phyloP scores from a whole-genome alignment of 2,888 invertebrate species.

The Zaprionus obscuricornis region DNA sequence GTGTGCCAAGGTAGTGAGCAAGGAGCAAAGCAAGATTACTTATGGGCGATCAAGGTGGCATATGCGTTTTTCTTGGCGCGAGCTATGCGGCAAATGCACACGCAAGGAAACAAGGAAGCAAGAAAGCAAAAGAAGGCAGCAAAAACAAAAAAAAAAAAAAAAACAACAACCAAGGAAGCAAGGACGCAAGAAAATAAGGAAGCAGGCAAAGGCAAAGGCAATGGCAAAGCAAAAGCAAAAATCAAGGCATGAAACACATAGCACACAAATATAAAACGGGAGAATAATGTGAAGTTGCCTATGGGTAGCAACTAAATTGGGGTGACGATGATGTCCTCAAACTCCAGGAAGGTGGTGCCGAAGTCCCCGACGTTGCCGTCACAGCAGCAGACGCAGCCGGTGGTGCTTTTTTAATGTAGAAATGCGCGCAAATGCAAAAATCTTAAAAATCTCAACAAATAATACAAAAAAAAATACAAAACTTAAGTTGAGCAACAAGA shows the following conservation, averaged over 20 bases:
- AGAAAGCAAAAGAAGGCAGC: conserved; percentile 40
- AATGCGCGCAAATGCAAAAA: conserved; percentile 78
- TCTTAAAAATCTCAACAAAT: conserved; percentile 47
- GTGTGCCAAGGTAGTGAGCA: conserved; percentile 47
- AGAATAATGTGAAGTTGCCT: conserved; percentile 70
- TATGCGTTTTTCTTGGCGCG: conserved; percentile 80
- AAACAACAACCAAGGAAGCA: conserved; percentile 30
- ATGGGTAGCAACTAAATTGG: conserved; percentile 71
- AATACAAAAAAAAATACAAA: conserved; percentile 19
- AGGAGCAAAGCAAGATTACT: conserved; percentile 76
- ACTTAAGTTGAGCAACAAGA: conserved; percentile 45
- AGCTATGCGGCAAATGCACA: conserved; percentile 76
- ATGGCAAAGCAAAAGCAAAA: conserved; percentile 37
- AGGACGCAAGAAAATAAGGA: conserved; percentile 29
- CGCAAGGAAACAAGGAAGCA: conserved; percentile 43
- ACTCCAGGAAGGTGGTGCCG: conserved; percentile 52
- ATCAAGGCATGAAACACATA: conserved; percentile 10
- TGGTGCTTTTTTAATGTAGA: conserved; percentile 69
- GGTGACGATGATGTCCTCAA: conserved; percentile 65
- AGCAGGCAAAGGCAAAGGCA: conserved; percentile 24
- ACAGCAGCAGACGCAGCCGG: conserved; percentile 53
- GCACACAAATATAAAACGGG: conserved; percentile 38
- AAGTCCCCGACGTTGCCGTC: too few relatives aligned
- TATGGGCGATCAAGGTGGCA: conserved; percentile 79
- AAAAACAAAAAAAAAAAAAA: too few relatives aligned